Percentiles rank a stretch among this genome's conserved stretches.
These are phyloP conservation scores for Liodrosophila aerea DNA, from an alignment of 2,888 invertebrate species.

Conservation along the genomic window DNA sequence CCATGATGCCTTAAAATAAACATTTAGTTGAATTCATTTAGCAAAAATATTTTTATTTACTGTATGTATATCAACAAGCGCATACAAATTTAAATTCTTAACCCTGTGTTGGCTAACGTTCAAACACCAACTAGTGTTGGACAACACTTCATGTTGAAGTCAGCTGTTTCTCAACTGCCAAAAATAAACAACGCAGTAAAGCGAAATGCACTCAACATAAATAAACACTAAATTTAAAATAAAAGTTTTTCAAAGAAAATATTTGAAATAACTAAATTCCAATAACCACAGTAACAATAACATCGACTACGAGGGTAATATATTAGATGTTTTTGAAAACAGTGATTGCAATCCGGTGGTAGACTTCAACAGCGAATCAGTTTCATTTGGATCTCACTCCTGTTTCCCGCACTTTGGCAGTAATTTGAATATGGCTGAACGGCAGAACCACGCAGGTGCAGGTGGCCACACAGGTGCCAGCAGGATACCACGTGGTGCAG, in stretches of 20 bases:
- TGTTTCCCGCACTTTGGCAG: constrained; percentile 37
- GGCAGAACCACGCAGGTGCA: neutral
- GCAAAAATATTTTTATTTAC: too few species aligned
- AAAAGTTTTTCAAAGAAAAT: too few species aligned
- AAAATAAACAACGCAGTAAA: constrained; percentile 5
- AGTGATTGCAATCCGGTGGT: neutral
- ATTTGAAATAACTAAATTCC: neutral
- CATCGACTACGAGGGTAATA: neutral
- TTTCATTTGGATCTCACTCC: neutral
- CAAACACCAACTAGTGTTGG: constrained; percentile 9
- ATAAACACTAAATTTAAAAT: neutral
- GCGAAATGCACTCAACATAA: neutral
- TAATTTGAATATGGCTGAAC: constrained; percentile 35
- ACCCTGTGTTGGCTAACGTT: constrained; percentile 14
- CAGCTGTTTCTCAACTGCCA: constrained; percentile 1
- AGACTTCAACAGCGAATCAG: constrained; percentile 1
- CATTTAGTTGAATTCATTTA: too few species aligned
- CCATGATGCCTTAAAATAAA: too few species aligned
- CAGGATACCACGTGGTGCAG: constrained; percentile 48
- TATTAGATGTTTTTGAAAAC: neutral
- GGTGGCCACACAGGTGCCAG: constrained; percentile 23
- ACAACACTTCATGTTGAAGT: constrained; percentile 9
- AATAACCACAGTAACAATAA: neutral
- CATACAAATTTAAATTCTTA: too few species aligned
- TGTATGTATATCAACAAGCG: too few species aligned